Evolutionary conservation across 2,888 invertebrate species (phyloP).

Genomic region (Acleris sparsana): DNA sequence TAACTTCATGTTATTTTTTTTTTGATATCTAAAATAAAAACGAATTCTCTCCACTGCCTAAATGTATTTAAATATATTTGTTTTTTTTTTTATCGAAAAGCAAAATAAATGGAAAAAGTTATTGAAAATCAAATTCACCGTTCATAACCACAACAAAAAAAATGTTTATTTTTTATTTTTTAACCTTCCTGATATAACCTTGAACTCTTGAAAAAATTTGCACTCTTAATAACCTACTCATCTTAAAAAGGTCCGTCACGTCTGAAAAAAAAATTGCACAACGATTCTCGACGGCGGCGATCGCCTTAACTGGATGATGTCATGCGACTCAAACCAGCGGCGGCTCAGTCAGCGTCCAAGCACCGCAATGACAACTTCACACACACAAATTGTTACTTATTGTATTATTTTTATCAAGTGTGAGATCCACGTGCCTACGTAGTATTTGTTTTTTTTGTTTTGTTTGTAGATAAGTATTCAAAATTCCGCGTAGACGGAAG

Average conservation of each 20-base stretch:
- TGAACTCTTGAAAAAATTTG: background rate
- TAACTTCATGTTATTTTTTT: too few species aligned
- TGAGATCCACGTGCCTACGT: slow-evolving; percentile 67
- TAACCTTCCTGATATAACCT: too few species aligned
- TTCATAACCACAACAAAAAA: too few species aligned
- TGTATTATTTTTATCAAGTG: slow-evolving; percentile 65
- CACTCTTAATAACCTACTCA: background rate
- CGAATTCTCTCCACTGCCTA: too few species aligned
- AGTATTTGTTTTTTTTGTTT: slow-evolving; percentile 47
- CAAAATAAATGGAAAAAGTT: too few species aligned
- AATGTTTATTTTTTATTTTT: too few species aligned
- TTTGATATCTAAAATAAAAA: too few species aligned
- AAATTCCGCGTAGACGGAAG: slow-evolving; percentile 81
- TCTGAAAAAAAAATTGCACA: slow-evolving; percentile 25
- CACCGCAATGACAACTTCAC: slow-evolving; percentile 71
- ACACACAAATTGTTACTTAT: slow-evolving; percentile 49
- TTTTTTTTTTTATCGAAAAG: too few species aligned
- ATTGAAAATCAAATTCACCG: too few species aligned
- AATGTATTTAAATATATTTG: too few species aligned
- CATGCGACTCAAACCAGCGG: slow-evolving; percentile 47
- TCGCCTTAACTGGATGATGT: slow-evolving; percentile 61
- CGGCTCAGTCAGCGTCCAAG: slow-evolving; percentile 53
- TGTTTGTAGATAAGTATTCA: slow-evolving; percentile 53
- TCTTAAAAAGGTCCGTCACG: slow-evolving; percentile 21
- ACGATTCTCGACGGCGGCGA: slow-evolving; percentile 28